These are phyloP conservation scores for Lutraria lutraria DNA, from an alignment of 2,888 invertebrate genomes.

Conservation along the genomic window DNA sequence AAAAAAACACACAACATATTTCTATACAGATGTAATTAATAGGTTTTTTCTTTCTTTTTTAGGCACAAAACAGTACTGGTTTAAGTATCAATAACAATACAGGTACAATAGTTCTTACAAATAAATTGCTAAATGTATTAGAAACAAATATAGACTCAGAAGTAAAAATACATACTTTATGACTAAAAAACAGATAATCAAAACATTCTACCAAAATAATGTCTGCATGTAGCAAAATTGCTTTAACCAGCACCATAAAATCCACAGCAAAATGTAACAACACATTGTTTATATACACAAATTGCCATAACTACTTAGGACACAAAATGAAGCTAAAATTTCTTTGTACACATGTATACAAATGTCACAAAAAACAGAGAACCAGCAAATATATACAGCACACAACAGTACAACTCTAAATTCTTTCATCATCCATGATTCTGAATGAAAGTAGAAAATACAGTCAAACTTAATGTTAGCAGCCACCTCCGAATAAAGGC, in stretches of 20 bases:
- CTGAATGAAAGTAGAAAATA: too few relatives aligned
- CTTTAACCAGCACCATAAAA: conserved; percentile 11
- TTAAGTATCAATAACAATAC: not conserved
- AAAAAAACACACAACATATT: too few relatives aligned
- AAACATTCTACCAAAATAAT: not conserved
- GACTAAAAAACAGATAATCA: not conserved
- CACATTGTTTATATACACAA: not conserved
- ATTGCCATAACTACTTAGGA: too few relatives aligned
- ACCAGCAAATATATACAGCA: too few relatives aligned
- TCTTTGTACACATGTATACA: too few relatives aligned
- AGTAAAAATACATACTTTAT: not conserved
- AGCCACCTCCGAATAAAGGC: too few relatives aligned
- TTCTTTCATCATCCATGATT: too few relatives aligned
- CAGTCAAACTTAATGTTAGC: too few relatives aligned
- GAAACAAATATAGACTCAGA: not conserved
- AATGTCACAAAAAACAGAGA: too few relatives aligned
- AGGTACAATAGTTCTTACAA: not conserved
- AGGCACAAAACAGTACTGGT: not conserved
- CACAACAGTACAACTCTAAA: too few relatives aligned
- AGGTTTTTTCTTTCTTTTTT: not conserved
- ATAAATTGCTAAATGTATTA: not conserved
- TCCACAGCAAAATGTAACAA: not conserved
- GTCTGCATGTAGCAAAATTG: not conserved
- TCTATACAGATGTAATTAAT: too few relatives aligned
- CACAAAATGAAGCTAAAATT: too few relatives aligned